Evolutionary conservation across 2,113 vertebrate species (phyloP).

Genomic region (Cathartes aura): DNA sequence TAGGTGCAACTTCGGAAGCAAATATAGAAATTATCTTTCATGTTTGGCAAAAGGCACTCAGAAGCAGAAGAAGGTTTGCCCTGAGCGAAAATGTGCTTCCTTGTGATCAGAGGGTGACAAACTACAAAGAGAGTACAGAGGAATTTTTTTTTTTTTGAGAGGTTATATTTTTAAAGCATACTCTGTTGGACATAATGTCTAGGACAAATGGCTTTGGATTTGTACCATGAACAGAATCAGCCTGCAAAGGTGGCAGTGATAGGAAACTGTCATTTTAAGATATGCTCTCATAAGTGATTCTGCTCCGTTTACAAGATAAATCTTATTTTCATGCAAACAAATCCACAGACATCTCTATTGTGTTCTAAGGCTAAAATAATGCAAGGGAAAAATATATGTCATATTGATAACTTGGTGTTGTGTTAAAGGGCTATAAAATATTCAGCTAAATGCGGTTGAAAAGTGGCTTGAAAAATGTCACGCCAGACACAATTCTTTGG

Average conservation of each 20-base stretch:
- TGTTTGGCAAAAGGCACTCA: neutral
- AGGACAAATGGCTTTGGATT: constrained; percentile 47
- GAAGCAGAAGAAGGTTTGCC: neutral
- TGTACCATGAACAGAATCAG: constrained; percentile 49
- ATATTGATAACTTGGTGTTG: constrained; percentile 47
- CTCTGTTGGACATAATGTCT: neutral
- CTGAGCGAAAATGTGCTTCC: neutral
- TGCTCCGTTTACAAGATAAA: constrained; percentile 39
- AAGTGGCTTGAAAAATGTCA: constrained; percentile 45
- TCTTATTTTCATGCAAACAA: constrained; percentile 34
- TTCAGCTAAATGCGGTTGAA: constrained; percentile 55
- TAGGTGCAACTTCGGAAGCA: neutral
- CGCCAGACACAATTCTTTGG: constrained; percentile 16
- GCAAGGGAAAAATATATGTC: constrained; percentile 13
- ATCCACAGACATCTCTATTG: neutral
- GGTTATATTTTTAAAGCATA: neutral
- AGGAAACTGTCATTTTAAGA: constrained; percentile 49
- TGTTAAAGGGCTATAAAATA: constrained; percentile 61
- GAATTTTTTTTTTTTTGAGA: neutral
- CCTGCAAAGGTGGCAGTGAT: neutral
- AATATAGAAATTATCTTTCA: neutral
- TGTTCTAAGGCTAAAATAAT: constrained; percentile 23
- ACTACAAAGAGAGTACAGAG: neutral
- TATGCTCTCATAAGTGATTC: constrained; percentile 57
- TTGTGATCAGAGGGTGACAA: neutral